Evolutionary conservation across 2,888 invertebrate species (phyloP).

Genomic region (Hypomecis atomaria): DNA sequence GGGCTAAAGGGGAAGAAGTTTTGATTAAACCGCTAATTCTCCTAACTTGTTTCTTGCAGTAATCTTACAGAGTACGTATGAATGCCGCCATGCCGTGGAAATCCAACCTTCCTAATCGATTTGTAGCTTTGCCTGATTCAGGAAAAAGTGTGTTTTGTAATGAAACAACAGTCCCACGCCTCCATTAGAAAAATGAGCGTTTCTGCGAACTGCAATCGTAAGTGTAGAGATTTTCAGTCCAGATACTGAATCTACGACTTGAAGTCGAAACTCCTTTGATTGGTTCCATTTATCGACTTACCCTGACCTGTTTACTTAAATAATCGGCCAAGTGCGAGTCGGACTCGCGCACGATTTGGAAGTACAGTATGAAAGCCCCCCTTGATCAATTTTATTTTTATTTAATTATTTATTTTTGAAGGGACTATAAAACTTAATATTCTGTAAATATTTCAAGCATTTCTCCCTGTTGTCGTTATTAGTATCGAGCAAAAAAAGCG

Average conservation of each 20-base stretch:
- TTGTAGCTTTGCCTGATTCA: slow-evolving; percentile 63
- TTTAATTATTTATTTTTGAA: no score
- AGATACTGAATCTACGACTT: background rate
- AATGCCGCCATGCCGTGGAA: slow-evolving; percentile 62
- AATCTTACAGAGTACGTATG: slow-evolving; percentile 63
- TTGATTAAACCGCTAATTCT: slow-evolving; percentile 27
- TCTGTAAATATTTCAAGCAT: no score
- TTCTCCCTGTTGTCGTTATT: no score
- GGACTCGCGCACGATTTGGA: no score
- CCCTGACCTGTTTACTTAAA: no score
- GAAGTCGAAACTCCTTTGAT: no score
- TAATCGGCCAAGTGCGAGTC: no score
- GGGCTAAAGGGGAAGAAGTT: background rate
- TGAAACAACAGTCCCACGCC: slow-evolving; percentile 52
- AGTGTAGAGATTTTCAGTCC: slow-evolving; percentile 4
- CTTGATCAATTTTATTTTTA: no score
- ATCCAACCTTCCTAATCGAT: slow-evolving; percentile 75
- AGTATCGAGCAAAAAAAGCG: no score
- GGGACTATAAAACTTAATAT: no score
- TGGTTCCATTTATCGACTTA: no score
- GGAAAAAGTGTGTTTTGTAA: slow-evolving; percentile 65
- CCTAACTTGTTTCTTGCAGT: slow-evolving; percentile 44
- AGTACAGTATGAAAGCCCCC: no score
- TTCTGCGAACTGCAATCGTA: slow-evolving; percentile 5
- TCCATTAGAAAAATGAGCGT: slow-evolving; percentile 49